A percentile compares a stretch with the other conserved stretches of the same genome.
Evolutionary conservation across 2,888 invertebrate genomes (phyloP).

Genomic region (Eupithecia pulchellata): DNA sequence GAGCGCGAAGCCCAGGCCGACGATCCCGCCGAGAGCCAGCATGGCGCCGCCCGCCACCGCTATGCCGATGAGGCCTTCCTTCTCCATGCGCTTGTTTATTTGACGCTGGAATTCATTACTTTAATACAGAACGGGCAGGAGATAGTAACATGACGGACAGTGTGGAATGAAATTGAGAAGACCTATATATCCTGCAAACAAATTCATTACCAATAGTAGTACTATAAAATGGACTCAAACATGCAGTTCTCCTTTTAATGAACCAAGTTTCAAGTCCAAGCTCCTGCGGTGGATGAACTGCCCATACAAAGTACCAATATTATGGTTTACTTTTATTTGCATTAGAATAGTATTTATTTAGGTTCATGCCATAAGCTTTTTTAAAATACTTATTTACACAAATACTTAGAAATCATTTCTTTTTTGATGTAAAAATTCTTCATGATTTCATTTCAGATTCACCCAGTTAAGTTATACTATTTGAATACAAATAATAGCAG

Average conservation of each 20-base stretch:
- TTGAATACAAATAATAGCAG: too few species aligned
- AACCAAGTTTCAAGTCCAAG: too few species aligned
- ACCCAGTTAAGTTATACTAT: too few species aligned
- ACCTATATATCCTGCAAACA: neutral
- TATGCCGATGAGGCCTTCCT: slow-evolving; percentile 95
- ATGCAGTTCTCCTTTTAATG: neutral
- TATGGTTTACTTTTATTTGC: too few species aligned
- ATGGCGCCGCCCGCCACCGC: slow-evolving; percentile 96
- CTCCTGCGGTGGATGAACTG: too few species aligned
- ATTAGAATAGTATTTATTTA: too few species aligned
- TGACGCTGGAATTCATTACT: slow-evolving; percentile 87
- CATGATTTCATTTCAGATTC: too few species aligned
- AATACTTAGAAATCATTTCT: too few species aligned
- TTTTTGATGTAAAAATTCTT: too few species aligned
- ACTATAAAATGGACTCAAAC: neutral
- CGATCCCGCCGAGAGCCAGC: slow-evolving; percentile 91
- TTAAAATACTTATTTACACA: too few species aligned
- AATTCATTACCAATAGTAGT: neutral
- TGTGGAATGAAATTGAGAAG: neutral
- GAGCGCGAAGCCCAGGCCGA: slow-evolving; percentile 93
- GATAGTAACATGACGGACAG: neutral
- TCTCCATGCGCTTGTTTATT: slow-evolving; percentile 96
- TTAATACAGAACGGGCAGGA: neutral
- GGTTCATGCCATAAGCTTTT: too few species aligned
- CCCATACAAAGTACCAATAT: too few species aligned